These are phyloP conservation scores for Mactra quadrangularis DNA, from an alignment of 1,140 invertebrate species.

Conservation along the genomic window DNA sequence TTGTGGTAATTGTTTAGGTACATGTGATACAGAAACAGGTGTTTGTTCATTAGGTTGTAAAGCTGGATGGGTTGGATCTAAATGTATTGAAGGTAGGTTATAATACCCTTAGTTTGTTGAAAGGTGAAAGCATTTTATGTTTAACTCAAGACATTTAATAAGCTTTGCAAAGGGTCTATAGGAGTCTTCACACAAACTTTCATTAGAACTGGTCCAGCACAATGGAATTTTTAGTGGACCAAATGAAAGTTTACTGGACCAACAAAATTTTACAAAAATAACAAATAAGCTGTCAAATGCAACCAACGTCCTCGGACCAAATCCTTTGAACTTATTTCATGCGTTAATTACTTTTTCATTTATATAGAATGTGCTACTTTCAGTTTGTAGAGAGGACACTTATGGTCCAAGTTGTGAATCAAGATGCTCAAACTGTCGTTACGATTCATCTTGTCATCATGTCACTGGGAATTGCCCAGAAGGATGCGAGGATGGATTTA, in stretches of 20 bases:
- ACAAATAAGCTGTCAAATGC: neutral
- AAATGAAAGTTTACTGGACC: no score
- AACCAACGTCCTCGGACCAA: neutral
- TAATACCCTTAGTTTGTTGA: neutral
- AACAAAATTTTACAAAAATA: no score
- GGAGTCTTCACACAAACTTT: neutral
- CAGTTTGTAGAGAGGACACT: slow-evolving; percentile 62
- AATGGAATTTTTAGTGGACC: no score
- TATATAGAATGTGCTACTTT: no score
- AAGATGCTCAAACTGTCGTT: slow-evolving; percentile 62
- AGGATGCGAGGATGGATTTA: slow-evolving; percentile 49
- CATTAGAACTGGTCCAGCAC: neutral
- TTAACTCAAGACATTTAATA: neutral
- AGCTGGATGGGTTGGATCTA: slow-evolving; percentile 72
- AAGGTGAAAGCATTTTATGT: neutral
- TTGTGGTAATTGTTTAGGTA: slow-evolving; percentile 71
- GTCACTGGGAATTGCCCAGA: slow-evolving; percentile 61
- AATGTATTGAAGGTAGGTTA: slow-evolving; percentile 72
- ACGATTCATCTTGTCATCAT: slow-evolving; percentile 59
- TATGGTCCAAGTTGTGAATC: slow-evolving; percentile 64
- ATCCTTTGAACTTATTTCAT: no score
- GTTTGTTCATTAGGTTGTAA: slow-evolving; percentile 73
- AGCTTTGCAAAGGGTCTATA: neutral
- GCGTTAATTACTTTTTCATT: no score
- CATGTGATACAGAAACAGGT: slow-evolving; percentile 74